Percentiles rank a stretch among this genome's conserved stretches.
phyloP scores from a whole-genome alignment of 1,140 invertebrate species.

The Apocrypta bakeri region DNA sequence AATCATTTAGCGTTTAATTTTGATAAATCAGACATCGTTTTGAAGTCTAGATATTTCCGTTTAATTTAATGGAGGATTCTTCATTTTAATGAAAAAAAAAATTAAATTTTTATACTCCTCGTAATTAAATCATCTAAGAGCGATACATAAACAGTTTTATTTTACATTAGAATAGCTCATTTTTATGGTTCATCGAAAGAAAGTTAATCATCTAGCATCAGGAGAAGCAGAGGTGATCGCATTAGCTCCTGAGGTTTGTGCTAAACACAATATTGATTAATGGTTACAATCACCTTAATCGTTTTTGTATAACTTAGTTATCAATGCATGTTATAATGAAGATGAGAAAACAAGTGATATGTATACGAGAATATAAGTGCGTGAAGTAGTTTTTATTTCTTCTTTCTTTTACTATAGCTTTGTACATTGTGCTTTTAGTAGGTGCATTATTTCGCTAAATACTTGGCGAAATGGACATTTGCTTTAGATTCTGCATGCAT shows the following conservation, averaged over 20 bases:
- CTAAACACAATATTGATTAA: slow-evolving; percentile 6
- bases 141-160: background rate
- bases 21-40: too few relatives aligned
- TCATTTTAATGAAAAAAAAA: too few relatives aligned
- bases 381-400: background rate
- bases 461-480: background rate
- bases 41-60: too few relatives aligned
- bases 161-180: background rate
- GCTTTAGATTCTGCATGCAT: slow-evolving; percentile 11
- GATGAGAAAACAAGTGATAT: background rate
- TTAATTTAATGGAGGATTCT: too few relatives aligned
- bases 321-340: slow-evolving; percentile 10
- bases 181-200: background rate
- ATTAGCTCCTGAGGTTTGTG: slow-evolving; percentile 34
- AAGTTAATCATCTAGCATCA: background rate
- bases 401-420: background rate
- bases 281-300: slow-evolving; percentile 9
- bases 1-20: too few relatives aligned
- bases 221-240: slow-evolving; percentile 2
- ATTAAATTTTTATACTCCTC: too few relatives aligned
- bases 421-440: background rate
- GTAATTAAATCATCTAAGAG: too few relatives aligned
- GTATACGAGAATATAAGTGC: background rate
- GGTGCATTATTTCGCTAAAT: background rate
- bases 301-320: background rate